phyloP scores from a whole-genome alignment of 2,113 vertebrate species.

The Ptilorrhoa leucosticta region DNA sequence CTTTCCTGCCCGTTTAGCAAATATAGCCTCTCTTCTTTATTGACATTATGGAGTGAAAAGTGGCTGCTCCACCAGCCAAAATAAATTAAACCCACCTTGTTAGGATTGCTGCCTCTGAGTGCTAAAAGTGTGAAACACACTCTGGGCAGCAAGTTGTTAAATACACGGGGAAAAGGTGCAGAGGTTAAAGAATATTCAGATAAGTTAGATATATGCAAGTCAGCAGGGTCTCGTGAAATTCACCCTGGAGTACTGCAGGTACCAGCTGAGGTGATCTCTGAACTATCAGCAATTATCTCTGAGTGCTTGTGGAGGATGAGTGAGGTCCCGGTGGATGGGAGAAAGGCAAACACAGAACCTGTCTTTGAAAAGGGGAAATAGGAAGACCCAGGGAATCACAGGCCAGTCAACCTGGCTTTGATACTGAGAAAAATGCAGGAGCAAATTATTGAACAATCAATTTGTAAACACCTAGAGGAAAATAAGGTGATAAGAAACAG shows the following conservation, averaged over 20 bases:
- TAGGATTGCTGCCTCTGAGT: not conserved
- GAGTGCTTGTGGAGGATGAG: not conserved
- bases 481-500: conserved; percentile 52
- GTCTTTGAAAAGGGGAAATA: not conserved
- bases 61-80: not conserved
- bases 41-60: not conserved
- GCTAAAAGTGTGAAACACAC: not conserved
- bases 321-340: not conserved
- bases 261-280: conserved; percentile 1
- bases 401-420: conserved; percentile 4
- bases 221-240: not conserved
- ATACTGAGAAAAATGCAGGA: not conserved
- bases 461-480: conserved; percentile 50
- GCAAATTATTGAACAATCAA: conserved; percentile 52
- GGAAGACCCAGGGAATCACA: not conserved
- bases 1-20: not conserved
- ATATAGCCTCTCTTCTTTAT: not conserved
- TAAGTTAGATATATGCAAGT: not conserved
- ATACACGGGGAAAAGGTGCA: not conserved
- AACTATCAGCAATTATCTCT: conserved; percentile 11
- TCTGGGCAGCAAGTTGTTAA: not conserved
- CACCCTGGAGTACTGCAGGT: not conserved
- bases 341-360: not conserved
- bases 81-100: not conserved
- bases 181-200: conserved; percentile 8